Evolutionary conservation across 2,113 vertebrate genomes (phyloP).

Genomic region (Notiomystis cincta): DNA sequence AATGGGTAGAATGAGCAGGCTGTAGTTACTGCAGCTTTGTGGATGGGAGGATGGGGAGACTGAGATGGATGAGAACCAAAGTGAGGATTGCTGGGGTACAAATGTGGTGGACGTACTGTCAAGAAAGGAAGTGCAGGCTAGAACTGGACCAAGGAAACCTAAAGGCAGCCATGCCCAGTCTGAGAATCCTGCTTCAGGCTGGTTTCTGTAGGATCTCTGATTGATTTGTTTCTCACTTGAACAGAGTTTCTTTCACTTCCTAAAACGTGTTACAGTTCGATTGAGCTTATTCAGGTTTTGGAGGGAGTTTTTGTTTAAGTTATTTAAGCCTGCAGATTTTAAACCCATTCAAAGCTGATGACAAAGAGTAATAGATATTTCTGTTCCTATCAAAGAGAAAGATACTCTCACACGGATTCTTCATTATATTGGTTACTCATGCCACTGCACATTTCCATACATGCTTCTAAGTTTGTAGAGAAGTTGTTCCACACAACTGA

Average conservation of each 20-base stretch:
- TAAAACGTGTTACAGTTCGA: not conserved
- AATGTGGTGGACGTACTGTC: no score
- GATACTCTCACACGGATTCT: not conserved
- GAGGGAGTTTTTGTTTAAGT: not conserved
- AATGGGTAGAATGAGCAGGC: not conserved
- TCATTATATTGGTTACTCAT: not conserved
- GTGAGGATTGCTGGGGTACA: not conserved
- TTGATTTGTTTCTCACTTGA: not conserved
- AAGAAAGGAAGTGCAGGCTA: not conserved
- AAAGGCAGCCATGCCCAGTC: not conserved
- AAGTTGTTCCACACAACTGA: not conserved
- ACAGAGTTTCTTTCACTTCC: not conserved
- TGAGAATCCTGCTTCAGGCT: not conserved
- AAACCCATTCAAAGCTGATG: not conserved
- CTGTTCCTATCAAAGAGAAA: not conserved
- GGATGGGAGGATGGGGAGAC: not conserved
- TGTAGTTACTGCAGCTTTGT: not conserved
- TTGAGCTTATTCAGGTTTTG: not conserved
- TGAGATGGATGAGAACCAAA: not conserved
- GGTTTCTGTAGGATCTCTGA: not conserved
- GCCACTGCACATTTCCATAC: not conserved
- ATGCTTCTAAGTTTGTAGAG: not conserved
- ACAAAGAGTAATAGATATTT: not conserved
- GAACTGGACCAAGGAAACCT: not conserved
- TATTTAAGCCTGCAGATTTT: not conserved